These are phyloP conservation scores for Thysanoteuthis rhombus DNA, from an alignment of 2,888 invertebrate species.

Conservation along the genomic window DNA sequence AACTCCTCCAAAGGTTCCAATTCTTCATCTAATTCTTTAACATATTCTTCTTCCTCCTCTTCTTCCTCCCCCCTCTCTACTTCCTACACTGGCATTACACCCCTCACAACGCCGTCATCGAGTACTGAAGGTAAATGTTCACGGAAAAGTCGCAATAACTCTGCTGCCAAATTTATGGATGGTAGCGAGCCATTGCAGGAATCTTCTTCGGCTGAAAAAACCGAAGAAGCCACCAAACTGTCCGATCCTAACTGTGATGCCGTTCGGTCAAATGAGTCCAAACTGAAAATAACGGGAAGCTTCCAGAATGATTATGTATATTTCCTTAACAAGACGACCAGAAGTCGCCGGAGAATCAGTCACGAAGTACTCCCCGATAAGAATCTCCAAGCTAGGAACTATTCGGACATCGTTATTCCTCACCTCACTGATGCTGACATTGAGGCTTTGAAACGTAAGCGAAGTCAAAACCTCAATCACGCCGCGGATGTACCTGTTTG, in stretches of 20 bases:
- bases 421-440: constrained; percentile 61
- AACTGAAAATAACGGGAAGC: constrained; percentile 66
- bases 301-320: constrained; percentile 68
- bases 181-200: not conserved
- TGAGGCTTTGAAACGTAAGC: constrained; percentile 49
- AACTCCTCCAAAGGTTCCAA: not conserved
- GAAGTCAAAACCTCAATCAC: constrained; percentile 29
- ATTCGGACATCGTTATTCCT: constrained; percentile 58
- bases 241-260: constrained; percentile 34
- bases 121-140: not conserved
- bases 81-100: not conserved
- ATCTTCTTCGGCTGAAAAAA: not conserved
- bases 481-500: not conserved
- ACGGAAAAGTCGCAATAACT: not conserved
- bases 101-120: not conserved
- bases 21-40: not conserved
- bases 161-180: not conserved
- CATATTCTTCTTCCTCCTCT: not conserved
- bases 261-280: constrained; percentile 43
- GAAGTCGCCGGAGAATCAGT: constrained; percentile 54
- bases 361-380: constrained; percentile 51
- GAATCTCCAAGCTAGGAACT: constrained; percentile 46
- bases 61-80: not conserved
- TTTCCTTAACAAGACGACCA: constrained; percentile 62
- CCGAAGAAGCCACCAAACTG: not conserved